Evolutionary conservation across 2,888 invertebrate genomes (phyloP), one percentile per base, ranked within the genome.

Genomic region (Conchocele bisecta): DNA sequence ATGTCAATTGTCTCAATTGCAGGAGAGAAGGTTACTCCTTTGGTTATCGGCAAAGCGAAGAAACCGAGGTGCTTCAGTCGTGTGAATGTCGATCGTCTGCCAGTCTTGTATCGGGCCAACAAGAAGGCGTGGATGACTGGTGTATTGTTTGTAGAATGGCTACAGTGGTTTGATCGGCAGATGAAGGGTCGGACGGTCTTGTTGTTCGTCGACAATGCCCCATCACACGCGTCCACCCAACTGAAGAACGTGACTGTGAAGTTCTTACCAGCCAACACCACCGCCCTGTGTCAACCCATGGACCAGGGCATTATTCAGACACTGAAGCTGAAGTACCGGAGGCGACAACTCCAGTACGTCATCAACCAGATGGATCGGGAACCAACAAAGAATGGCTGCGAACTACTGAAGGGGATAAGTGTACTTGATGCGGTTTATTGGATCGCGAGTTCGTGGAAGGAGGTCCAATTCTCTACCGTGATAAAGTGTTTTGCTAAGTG

Each of bases 21-120:
- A 41, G 42, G 42, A 15, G 53, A 70, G 37, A 64, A 69, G 41
- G 15, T 64, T 1, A 50, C 35, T 15, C 70, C 44, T 28, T 20
- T 44, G 28, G 44, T 44, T 3, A 44, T 44, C 20, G 22, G 44
- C 3, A 44, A 44, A 44, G 22, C 44, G 13, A 44, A 44, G 28
- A 44, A 44, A 15, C 44, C 44, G 6, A 44, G 44, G 28, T 44
- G 44, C 28, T 44, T 44, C 20, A 44, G 28, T 15, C 22, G 28
- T 13, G 42, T 41, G 42, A 5, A 17, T 7, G 15, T 20, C 13
- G 20, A 7, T 28, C 7, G 44, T 44, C 22, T 44, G 3, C 20
- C 22, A 17, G 20, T 20, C 15, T 7, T 7, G 44, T 20, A 7
- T 15, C 22, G 44, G 28, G 44, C 44, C 3, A 44, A 44, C 44